These are phyloP conservation scores for Notospermus geniculatus DNA, from an alignment of 1,140 invertebrate species.

Conservation along the genomic window DNA sequence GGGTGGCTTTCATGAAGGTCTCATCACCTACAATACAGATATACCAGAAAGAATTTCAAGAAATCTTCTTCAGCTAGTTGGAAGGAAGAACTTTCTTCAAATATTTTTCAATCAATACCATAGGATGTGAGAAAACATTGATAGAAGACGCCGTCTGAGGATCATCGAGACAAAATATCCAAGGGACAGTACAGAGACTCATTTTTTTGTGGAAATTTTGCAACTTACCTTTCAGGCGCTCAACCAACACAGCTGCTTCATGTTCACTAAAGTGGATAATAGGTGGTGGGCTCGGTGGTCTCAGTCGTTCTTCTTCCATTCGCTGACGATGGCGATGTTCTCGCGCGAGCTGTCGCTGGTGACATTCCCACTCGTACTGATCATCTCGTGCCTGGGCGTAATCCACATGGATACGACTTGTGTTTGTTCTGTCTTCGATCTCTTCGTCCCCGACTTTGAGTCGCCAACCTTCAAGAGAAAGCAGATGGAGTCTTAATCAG, in stretches of 20 bases:
- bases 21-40: conserved; percentile 55
- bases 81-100: no score
- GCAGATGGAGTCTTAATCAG: no score
- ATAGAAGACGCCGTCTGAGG: no score
- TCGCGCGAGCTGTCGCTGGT: conserved; percentile 75
- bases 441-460: conserved; percentile 78
- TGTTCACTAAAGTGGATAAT: conserved; percentile 83
- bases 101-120: no score
- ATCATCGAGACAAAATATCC: no score
- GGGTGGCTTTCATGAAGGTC: conserved; percentile 54
- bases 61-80: no score
- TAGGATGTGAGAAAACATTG: no score
- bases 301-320: conserved; percentile 72
- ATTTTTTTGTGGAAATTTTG: no score
- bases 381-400: conserved; percentile 93
- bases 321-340: conserved; percentile 78
- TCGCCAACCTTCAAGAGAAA: conserved; percentile 73
- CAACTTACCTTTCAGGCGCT: conserved; percentile 75
- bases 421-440: conserved; percentile 68
- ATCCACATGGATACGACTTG: conserved; percentile 89
- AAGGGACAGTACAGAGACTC: no score
- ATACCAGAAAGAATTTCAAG: no score
- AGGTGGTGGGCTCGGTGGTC: conserved; percentile 79
- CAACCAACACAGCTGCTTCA: conserved; percentile 73
- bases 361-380: conserved; percentile 88